These are phyloP conservation scores for Crypturellus undulatus DNA, from an alignment of 2,113 vertebrate species.

Conservation along the genomic window DNA sequence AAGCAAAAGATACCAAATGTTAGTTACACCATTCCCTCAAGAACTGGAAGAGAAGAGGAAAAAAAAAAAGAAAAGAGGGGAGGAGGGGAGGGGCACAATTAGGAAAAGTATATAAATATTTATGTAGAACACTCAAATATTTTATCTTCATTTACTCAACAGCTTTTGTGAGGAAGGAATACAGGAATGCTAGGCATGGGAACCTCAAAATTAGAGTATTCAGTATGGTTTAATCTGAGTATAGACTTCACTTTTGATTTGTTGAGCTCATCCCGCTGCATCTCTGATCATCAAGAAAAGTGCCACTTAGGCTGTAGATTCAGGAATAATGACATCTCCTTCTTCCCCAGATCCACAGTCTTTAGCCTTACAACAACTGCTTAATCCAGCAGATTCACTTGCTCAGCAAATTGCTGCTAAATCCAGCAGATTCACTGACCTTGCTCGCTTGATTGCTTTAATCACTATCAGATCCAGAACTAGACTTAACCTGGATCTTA, in stretches of 20 bases:
- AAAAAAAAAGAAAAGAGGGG: no score
- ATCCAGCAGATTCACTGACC: not conserved
- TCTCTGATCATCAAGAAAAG: not conserved
- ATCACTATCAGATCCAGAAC: not conserved
- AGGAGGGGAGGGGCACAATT: not conserved
- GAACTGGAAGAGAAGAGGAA: not conserved
- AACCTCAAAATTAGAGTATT: not conserved
- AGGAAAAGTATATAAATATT: not conserved
- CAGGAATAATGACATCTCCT: not conserved
- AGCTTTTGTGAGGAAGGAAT: not conserved
- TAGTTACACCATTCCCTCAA: not conserved
- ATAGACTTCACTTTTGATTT: not conserved
- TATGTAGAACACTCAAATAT: not conserved
- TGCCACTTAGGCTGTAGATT: not conserved
- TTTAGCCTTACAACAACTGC: not conserved
- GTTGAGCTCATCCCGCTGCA: not conserved
- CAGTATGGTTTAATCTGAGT: not conserved
- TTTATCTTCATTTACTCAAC: not conserved
- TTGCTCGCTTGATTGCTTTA: not conserved
- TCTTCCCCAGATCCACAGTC: not conserved
- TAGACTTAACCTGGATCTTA: not conserved
- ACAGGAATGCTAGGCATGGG: not conserved
- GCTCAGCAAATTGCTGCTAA: not conserved
- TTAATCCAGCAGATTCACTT: not conserved
- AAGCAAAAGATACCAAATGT: constrained; percentile 28